Percentiles rank a stretch among this genome's conserved stretches.
Evolutionary conservation across 2,113 vertebrate species (phyloP).

Genomic region (Oreochromis aureus): DNA sequence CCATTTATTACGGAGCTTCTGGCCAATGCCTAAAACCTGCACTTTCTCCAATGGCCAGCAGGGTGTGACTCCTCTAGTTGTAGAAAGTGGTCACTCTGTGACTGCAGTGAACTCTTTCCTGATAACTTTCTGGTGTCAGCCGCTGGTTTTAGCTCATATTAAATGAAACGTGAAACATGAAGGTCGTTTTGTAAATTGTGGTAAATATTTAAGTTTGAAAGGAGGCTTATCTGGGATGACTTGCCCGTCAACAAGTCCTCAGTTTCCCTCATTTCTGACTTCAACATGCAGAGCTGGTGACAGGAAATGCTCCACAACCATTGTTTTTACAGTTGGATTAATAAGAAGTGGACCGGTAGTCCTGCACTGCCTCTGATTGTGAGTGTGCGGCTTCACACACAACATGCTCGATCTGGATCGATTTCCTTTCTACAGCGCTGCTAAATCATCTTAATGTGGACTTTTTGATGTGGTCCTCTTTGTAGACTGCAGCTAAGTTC

Average conservation of each 20-base stretch:
- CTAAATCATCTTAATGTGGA: not conserved
- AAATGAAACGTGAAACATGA: not conserved
- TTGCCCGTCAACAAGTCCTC: not conserved
- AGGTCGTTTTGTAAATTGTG: not conserved
- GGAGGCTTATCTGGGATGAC: not conserved
- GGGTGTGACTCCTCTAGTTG: not conserved
- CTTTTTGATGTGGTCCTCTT: not conserved
- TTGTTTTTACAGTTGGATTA: not conserved
- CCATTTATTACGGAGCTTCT: not conserved
- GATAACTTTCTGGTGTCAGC: not conserved
- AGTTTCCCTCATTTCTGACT: not conserved
- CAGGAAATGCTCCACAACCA: not conserved
- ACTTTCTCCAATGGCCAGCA: not conserved
- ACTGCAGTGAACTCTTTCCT: not conserved
- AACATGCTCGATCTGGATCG: not conserved
- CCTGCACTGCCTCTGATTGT: not conserved
- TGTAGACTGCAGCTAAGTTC: not conserved
- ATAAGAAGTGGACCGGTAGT: not conserved
- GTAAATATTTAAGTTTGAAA: not conserved
- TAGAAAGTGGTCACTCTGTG: not conserved
- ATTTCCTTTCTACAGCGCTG: not conserved
- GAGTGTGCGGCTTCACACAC: not conserved
- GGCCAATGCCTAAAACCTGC: not conserved
- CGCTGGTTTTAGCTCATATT: not conserved
- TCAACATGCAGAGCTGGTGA: not conserved